Evolutionary conservation across 2,888 invertebrate genomes (phyloP).

Genomic region (Drosophila mayaguana): DNA sequence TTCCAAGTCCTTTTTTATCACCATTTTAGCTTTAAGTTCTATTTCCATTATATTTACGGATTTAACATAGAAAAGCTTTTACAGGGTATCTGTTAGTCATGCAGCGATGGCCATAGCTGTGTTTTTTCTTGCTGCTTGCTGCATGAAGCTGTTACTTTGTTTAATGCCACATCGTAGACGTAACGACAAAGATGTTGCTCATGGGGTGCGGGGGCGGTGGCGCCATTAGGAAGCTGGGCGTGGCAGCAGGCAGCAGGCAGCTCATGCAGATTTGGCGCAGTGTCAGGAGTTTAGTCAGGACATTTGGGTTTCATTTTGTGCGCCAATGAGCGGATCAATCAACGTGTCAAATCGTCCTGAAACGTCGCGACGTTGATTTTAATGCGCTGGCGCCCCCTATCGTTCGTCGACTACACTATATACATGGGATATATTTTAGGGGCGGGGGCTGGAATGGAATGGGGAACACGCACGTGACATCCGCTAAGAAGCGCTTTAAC

Average conservation of each 20-base stretch:
- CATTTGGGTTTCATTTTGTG: conserved; percentile 71
- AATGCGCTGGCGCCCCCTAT: conserved; percentile 52
- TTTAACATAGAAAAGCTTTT: too few species aligned
- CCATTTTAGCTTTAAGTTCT: too few species aligned
- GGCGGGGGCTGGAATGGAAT: rapidly evolving
- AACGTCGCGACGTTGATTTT: conserved; percentile 68
- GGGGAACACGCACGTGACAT: conserved; percentile 72
- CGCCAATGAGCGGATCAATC: conserved; percentile 80
- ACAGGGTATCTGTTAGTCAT: conserved; percentile 1
- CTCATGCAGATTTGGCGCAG: conserved; percentile 54
- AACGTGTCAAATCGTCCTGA: conserved; percentile 80
- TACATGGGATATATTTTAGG: background rate
- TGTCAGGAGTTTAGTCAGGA: conserved; percentile 49
- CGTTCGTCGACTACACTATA: conserved; percentile 12
- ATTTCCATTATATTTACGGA: too few species aligned
- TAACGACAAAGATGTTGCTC: conserved; percentile 47
- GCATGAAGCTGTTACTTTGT: conserved; percentile 77
- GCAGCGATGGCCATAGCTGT: too few species aligned
- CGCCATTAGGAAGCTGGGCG: conserved; percentile 3
- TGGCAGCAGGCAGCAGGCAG: conserved; percentile 6
- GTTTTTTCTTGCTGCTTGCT: conserved; percentile 14
- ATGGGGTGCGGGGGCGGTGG: background rate
- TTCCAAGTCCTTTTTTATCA: background rate
- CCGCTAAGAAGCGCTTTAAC: conserved; percentile 77
- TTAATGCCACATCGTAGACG: conserved; percentile 68